A percentile compares a stretch with the other conserved stretches of the same genome.
Evolutionary conservation across 1,140 invertebrate genomes (phyloP).

Genomic region (Hypothenemus hampei): DNA sequence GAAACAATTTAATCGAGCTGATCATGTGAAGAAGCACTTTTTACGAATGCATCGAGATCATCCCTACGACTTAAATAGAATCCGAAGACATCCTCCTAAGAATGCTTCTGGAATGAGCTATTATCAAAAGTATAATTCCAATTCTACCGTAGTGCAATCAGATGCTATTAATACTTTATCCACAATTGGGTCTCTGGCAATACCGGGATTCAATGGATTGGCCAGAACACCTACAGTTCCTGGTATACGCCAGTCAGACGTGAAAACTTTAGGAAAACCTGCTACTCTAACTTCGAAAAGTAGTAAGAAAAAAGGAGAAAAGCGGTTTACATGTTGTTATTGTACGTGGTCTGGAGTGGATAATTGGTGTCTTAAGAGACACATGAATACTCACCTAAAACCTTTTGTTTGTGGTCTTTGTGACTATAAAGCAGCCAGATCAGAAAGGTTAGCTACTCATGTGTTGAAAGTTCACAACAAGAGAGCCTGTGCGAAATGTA

Average conservation of each 20-base stretch:
- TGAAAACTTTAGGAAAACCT: slow-evolving; percentile 34
- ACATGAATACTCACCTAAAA: slow-evolving; percentile 87
- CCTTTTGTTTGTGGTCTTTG: slow-evolving; percentile 84
- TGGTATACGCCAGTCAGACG: slow-evolving; percentile 29
- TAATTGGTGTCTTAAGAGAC: slow-evolving; percentile 87
- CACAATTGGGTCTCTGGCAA: slow-evolving; percentile 38
- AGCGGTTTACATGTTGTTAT: slow-evolving; percentile 72
- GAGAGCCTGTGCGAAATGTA: slow-evolving; percentile 80
- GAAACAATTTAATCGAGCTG: slow-evolving; percentile 90
- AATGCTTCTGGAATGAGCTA: slow-evolving; percentile 49
- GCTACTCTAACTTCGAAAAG: slow-evolving; percentile 28
- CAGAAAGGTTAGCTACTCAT: slow-evolving; percentile 80
- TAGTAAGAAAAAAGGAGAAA: slow-evolving; percentile 45
- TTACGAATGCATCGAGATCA: slow-evolving; percentile 83
- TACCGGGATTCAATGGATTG: slow-evolving; percentile 41
- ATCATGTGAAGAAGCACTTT: slow-evolving; percentile 93
- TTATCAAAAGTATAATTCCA: slow-evolving; percentile 44
- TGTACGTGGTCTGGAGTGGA: slow-evolving; percentile 90
- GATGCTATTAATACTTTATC: slow-evolving; percentile 35
- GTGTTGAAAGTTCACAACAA: slow-evolving; percentile 88
- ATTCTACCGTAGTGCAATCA: slow-evolving; percentile 29
- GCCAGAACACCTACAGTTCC: slow-evolving; percentile 29
- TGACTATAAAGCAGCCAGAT: slow-evolving; percentile 85
- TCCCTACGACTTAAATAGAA: slow-evolving; percentile 78
- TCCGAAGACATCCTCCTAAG: slow-evolving; percentile 56